phyloP scores from a whole-genome alignment of 2,113 vertebrate genomes.

The Channa argus region DNA sequence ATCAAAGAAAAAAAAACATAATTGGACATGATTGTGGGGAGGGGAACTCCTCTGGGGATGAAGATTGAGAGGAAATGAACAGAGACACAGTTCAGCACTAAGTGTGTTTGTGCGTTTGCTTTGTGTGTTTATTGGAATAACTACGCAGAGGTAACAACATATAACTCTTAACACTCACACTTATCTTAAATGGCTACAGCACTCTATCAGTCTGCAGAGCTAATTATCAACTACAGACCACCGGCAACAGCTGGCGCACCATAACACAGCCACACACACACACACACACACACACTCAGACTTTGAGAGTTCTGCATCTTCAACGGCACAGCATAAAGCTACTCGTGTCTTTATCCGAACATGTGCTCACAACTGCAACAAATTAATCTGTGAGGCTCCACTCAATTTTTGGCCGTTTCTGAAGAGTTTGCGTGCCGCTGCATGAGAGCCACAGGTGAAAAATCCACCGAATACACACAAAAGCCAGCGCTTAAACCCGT shows the following conservation, averaged over 20 bases:
- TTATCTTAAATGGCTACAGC: background rate
- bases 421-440: no score
- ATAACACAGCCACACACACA: conserved; percentile 22
- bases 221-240: conserved; percentile 38
- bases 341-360: no score
- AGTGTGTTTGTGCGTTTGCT: background rate
- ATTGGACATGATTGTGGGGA: conserved; percentile 54
- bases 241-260: conserved; percentile 21
- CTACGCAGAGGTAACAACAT: conserved; percentile 5
- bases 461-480: no score
- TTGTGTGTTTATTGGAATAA: conserved; percentile 28
- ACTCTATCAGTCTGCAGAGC: background rate
- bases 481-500: no score
- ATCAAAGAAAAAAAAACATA: conserved; percentile 63
- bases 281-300: conserved; percentile 11
- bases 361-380: no score
- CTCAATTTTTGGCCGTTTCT: no score
- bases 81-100: conserved; percentile 14
- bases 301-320: background rate
- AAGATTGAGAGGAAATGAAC: conserved; percentile 37
- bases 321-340: background rate
- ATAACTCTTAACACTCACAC: background rate
- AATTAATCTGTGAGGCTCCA: no score
- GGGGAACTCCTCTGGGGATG: conserved; percentile 50
- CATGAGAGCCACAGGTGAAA: no score